A percentile compares a stretch with the other conserved stretches of the same genome.
Conservation (phyloP, 2,888 invertebrate genomes). For the Boloria euphrosyne region DNA sequence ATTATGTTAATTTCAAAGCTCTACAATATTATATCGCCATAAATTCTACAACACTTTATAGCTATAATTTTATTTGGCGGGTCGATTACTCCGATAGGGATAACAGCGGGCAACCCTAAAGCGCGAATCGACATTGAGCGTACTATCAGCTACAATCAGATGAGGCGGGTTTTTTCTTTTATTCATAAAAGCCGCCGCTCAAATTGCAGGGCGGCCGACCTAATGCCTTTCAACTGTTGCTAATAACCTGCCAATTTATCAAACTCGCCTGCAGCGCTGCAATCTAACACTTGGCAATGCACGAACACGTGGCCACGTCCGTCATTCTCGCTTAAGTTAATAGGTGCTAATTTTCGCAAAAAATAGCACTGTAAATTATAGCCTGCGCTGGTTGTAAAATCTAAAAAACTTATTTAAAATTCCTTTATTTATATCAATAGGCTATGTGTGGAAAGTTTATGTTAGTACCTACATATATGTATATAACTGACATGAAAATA, state of each 20-base stretch:
- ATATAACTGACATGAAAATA: neutral
- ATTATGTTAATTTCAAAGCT: constrained; percentile 15
- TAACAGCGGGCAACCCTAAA: constrained; percentile 56
- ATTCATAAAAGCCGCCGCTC: constrained; percentile 68
- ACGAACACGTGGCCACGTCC: constrained; percentile 32
- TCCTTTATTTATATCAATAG: neutral
- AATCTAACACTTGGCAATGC: constrained; percentile 29
- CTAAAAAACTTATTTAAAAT: constrained; percentile 19
- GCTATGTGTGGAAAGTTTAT: neutral
- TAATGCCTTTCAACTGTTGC: constrained; percentile 83
- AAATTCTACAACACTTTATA: constrained; percentile 42
- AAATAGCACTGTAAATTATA: constrained; percentile 34
- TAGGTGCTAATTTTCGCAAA: constrained; percentile 38
- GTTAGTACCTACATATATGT: neutral
- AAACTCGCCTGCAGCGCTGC: constrained; percentile 64
- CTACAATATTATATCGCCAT: constrained; percentile 33
- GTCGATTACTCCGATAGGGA: constrained; percentile 51
- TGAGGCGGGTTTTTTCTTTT: constrained; percentile 72
- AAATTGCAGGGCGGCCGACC: constrained; percentile 80
- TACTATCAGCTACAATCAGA: constrained; percentile 70
- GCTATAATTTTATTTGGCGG: constrained; percentile 46
- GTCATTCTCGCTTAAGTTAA: constrained; percentile 32
- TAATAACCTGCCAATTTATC: constrained; percentile 83
- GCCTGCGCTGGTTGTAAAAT: constrained; percentile 23
- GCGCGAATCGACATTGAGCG: constrained; percentile 53